These are phyloP conservation scores for Bellardia pandia DNA, from an alignment of 2,888 invertebrate species.

Conservation along the genomic window DNA sequence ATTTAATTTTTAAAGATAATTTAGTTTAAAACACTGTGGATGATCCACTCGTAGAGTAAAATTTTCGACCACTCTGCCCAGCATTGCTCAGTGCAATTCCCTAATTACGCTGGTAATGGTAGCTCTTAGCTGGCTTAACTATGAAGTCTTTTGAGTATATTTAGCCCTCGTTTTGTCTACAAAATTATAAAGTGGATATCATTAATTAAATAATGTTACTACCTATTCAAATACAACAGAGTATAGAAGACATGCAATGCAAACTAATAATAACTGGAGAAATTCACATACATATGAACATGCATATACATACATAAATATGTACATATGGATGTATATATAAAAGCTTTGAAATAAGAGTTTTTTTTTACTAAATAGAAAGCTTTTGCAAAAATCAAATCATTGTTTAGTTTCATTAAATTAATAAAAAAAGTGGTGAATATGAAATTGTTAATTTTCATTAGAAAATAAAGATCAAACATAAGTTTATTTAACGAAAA, in stretches of 20 bases:
- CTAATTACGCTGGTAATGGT: too few relatives aligned
- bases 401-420: slow-evolving; percentile 17
- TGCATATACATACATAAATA: not conserved
- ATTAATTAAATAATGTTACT: not conserved
- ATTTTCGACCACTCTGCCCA: too few relatives aligned
- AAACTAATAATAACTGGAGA: slow-evolving; percentile 19
- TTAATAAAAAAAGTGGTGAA: slow-evolving; percentile 35
- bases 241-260: not conserved
- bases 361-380: slow-evolving; percentile 28
- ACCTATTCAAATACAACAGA: not conserved
- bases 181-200: not conserved
- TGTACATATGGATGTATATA: not conserved
- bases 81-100: too few relatives aligned
- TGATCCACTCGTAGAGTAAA: too few relatives aligned
- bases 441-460: slow-evolving; percentile 6
- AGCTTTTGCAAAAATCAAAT: slow-evolving; percentile 16
- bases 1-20: too few relatives aligned
- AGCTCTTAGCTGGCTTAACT: too few relatives aligned
- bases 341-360: slow-evolving; percentile 47
- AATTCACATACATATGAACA: slow-evolving; percentile 5
- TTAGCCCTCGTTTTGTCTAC: too few relatives aligned
- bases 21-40: too few relatives aligned
- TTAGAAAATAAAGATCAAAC: not conserved
- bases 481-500: not conserved
- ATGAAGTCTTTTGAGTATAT: too few relatives aligned